phyloP scores from a whole-genome alignment of 2,797 vertebrate species.

The Macrochelys suwanniensis region DNA sequence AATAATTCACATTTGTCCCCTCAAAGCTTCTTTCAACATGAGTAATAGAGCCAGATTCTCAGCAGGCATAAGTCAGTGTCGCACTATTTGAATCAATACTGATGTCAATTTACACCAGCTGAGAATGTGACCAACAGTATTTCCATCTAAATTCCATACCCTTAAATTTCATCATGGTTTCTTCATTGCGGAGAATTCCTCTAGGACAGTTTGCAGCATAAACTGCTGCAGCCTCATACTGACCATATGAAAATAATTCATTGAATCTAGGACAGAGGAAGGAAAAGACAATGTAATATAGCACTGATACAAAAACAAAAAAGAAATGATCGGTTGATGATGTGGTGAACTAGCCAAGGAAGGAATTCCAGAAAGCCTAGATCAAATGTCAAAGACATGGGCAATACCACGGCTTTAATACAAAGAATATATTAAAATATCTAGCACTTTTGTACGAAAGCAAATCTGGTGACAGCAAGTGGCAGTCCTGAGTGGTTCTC shows the following conservation, averaged over 20 bases:
- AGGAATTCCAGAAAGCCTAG: neutral
- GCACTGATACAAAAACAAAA: neutral
- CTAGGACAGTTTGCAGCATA: conserved; percentile 82
- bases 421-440: neutral
- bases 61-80: neutral
- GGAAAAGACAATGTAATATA: conserved; percentile 10
- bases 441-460: neutral
- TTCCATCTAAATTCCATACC: conserved; percentile 56
- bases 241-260: conserved; percentile 80
- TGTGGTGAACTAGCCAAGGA: neutral
- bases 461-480: neutral
- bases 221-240: conserved; percentile 82
- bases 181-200: conserved; percentile 83
- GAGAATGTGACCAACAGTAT: neutral
- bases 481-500: neutral
- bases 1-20: neutral
- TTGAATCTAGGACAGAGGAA: conserved; percentile 79
- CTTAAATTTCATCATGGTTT: conserved; percentile 82
- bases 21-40: neutral
- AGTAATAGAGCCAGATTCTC: neutral
- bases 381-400: neutral
- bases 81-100: neutral
- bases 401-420: neutral
- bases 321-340: neutral
- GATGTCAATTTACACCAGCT: neutral